Evolutionary conservation across 2,797 vertebrate species (phyloP), one percentile per base, ranked within the genome.

Genomic region (Enteromius paludinosus): DNA sequence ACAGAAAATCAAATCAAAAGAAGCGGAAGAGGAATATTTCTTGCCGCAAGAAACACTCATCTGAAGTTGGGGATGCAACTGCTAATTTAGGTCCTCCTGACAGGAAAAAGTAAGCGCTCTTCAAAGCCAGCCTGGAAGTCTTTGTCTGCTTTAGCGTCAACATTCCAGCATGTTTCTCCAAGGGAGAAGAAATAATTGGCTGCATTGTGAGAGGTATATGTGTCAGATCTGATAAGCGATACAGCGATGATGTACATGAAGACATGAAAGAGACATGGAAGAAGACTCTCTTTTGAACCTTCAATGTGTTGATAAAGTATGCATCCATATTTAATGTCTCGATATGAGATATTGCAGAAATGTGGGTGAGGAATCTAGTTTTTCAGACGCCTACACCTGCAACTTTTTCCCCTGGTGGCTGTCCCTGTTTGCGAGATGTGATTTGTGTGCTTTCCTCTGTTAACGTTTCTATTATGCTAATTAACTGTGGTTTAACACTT

Each of bases 121-220:
- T 93, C 90, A 93, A 91, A 93, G 75, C 41, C 89, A 77, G 84
- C 84, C 87, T 88, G 87, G 81, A 84, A 83, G 90, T 88, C 84
- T 92, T 89, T 92, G 91, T 91, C 90, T 85, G 83, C 90, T 90
- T 91, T 88, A 90, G 88, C 91, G 88, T 91, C 91, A 91, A 90
- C 89, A 88, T 89, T 87, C 87, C 89, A 86, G 84, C 25, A 80
- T 70, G 52, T 77, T 84, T 80, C 69, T 43, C 90, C 85, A 33
- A 86, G 84, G 88, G 81, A 84, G 65, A 84, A 87, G 70, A 93
- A 92, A 92, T 93, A 94, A 94, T 94, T 94, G 93, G 92, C 90
- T 91, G 88, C 82, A 89, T 89, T 86, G 90, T 88, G 90, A 69
- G 64, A 86, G 91, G 78, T 78, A 59, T 83, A 61, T 28, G 82